phyloP scores from a whole-genome alignment of 2,113 vertebrate species.

The Brienomyrus brachyistius region DNA sequence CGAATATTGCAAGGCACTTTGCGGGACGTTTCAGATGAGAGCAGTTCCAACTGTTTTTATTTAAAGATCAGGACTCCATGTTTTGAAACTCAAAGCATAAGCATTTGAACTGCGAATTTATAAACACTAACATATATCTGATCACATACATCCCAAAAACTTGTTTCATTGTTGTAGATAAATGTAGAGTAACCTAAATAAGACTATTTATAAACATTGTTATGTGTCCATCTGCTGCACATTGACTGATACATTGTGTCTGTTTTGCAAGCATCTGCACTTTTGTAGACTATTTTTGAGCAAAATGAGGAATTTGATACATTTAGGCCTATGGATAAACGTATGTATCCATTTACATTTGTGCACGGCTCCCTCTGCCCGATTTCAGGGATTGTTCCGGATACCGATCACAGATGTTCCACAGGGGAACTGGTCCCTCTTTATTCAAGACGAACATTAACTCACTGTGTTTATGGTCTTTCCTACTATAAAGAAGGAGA shows the following conservation, averaged over 20 bases:
- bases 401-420: neutral
- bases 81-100: neutral
- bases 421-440: neutral
- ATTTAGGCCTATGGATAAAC: neutral
- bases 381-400: neutral
- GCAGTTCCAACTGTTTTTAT: neutral
- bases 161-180: neutral
- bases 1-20: neutral
- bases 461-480: neutral
- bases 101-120: neutral
- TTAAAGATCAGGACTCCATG: neutral
- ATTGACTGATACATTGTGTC: neutral
- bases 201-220: neutral
- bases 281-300: neutral
- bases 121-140: neutral
- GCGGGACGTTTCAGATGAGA: neutral
- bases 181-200: neutral
- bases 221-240: neutral
- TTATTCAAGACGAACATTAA: neutral
- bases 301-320: neutral
- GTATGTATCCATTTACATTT: neutral
- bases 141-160: neutral
- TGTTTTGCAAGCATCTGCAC: neutral
- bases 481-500: neutral
- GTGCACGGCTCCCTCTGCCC: neutral